Percentiles rank a stretch among this genome's conserved stretches.
Conservation (phyloP, 2,888 invertebrate genomes). For the Leptura quadrifasciata region DNA sequence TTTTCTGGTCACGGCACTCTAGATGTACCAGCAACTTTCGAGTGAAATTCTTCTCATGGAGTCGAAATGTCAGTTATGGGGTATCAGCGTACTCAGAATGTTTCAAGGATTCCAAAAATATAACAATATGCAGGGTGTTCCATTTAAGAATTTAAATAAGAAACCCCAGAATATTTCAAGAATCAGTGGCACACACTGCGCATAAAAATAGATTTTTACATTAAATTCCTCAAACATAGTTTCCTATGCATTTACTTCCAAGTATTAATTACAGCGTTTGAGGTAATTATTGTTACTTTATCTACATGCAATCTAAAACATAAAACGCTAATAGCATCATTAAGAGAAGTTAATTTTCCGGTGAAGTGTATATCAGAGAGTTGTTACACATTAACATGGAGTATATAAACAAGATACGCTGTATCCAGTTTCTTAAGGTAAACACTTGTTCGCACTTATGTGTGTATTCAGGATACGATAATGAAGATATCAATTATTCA, state of each 20-base stretch:
- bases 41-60: no score
- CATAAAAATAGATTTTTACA: background rate
- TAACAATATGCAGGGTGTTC: no score
- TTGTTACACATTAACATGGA: background rate
- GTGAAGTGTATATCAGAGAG: background rate
- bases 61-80: no score
- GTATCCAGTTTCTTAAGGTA: slow-evolving; percentile 1
- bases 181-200: slow-evolving; percentile 3
- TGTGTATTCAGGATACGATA: background rate
- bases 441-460: background rate
- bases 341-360: slow-evolving; percentile 7
- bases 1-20: no score
- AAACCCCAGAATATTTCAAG: background rate
- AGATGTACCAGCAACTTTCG: no score
- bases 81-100: no score
- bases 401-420: background rate
- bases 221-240: slow-evolving; percentile 4
- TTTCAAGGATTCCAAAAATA: no score
- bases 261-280: background rate
- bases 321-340: background rate
- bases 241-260: background rate
- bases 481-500: background rate
- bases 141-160: background rate
- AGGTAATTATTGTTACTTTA: background rate
- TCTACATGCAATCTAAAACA: slow-evolving; percentile 1